Conservation (phyloP, 2,113 vertebrate genomes). For the Psilopsiagon aymara region DNA sequence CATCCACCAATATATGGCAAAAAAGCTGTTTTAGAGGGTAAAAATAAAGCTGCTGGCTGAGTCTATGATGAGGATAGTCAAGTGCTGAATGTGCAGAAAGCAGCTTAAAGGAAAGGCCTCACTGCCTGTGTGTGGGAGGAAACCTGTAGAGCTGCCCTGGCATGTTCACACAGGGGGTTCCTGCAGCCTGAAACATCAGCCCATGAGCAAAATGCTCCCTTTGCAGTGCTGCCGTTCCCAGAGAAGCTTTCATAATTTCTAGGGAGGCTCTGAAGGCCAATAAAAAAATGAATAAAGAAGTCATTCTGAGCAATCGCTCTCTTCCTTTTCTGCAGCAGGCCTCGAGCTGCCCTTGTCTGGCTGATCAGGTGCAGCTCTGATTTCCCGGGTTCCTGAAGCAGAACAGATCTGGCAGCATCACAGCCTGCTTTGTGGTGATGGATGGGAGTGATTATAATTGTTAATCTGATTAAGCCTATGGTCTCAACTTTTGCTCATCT, state of each 20-base stretch:
- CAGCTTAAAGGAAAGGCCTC: neutral
- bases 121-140: neutral
- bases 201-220: neutral
- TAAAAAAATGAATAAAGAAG: neutral
- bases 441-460: neutral
- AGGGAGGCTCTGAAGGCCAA: neutral
- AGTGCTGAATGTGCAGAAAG: neutral
- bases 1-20: neutral
- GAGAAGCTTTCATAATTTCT: neutral
- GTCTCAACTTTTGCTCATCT: neutral
- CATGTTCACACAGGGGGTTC: fast-evolving
- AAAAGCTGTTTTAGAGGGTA: neutral
- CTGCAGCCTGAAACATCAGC: fast-evolving
- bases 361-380: neutral
- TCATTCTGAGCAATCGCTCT: neutral
- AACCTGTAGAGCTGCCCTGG: neutral
- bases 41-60: neutral
- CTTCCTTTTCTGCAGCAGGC: neutral
- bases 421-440: neutral
- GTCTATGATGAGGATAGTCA: neutral
- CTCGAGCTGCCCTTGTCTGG: neutral
- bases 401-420: fast-evolving
- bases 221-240: fast-evolving
- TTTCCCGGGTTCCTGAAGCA: neutral
- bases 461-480: neutral